These are phyloP conservation scores for Chlorops oryzae DNA, from an alignment of 1,140 invertebrate genomes.

Conservation along the genomic window DNA sequence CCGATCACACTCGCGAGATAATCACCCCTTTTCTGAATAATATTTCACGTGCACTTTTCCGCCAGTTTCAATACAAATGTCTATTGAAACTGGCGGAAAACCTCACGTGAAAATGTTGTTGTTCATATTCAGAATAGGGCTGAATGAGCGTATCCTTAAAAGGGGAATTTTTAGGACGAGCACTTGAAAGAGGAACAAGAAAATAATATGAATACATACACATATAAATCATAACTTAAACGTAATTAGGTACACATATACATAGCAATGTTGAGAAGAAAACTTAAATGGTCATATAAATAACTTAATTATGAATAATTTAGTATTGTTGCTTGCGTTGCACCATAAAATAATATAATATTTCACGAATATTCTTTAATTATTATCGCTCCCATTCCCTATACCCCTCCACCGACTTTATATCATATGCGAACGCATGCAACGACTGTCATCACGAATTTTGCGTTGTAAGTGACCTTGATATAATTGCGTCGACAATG, in stretches of 20 bases:
- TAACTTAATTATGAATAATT: background rate
- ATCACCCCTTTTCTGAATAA: too few species aligned
- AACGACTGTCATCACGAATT: slow-evolving; percentile 47
- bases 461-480: slow-evolving; percentile 47
- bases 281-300: background rate
- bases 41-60: too few species aligned
- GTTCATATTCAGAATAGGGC: too few species aligned
- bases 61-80: too few species aligned
- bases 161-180: too few species aligned
- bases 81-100: too few species aligned
- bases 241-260: background rate
- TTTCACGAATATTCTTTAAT: background rate
- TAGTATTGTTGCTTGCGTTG: background rate
- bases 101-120: too few species aligned
- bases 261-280: background rate
- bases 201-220: too few species aligned
- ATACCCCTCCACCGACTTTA: slow-evolving; percentile 17
- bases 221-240: too few species aligned
- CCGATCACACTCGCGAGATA: too few species aligned
- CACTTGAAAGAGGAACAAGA: too few species aligned
- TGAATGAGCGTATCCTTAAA: too few species aligned
- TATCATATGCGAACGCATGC: slow-evolving; percentile 47
- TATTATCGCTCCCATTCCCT: background rate
- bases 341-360: background rate
- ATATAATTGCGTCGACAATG: slow-evolving; percentile 18